Conservation (phyloP, 2,797 vertebrate species). For the Staurois parvus region DNA sequence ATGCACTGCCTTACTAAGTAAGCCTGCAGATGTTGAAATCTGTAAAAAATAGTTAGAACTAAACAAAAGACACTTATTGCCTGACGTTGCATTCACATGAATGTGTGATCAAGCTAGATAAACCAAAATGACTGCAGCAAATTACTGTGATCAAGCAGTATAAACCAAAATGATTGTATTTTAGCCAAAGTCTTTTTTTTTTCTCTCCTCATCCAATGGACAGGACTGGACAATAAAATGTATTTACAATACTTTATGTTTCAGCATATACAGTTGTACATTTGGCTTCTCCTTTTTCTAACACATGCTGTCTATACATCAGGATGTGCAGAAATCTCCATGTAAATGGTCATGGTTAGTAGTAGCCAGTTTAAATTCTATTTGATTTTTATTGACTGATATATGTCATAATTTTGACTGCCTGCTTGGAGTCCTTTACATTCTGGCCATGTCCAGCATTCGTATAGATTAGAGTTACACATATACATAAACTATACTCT, state of each 20-base stretch:
- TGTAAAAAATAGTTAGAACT: neutral
- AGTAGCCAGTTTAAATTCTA: neutral
- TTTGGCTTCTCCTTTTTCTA: too few relatives aligned
- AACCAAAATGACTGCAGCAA: neutral
- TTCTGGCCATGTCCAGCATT: neutral
- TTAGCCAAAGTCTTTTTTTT: neutral
- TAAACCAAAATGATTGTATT: neutral
- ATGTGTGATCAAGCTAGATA: neutral
- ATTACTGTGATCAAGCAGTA: neutral
- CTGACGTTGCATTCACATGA: neutral
- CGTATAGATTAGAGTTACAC: constrained; percentile 15
- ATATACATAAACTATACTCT: constrained; percentile 41
- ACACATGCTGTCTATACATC: too few relatives aligned
- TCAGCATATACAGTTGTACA: too few relatives aligned
- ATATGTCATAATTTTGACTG: neutral
- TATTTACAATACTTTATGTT: too few relatives aligned
- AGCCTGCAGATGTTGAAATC: neutral
- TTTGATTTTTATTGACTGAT: neutral
- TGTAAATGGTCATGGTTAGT: too few relatives aligned
- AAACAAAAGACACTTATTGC: neutral
- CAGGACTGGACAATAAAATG: neutral
- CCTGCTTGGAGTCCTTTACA: neutral
- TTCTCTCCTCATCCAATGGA: neutral
- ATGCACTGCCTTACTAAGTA: neutral
- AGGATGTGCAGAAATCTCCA: too few relatives aligned